A percentile compares a stretch with the other conserved stretches of the same genome.
Conservation (phyloP, 2,797 vertebrate species). For the Chaetophractus vellerosus region DNA sequence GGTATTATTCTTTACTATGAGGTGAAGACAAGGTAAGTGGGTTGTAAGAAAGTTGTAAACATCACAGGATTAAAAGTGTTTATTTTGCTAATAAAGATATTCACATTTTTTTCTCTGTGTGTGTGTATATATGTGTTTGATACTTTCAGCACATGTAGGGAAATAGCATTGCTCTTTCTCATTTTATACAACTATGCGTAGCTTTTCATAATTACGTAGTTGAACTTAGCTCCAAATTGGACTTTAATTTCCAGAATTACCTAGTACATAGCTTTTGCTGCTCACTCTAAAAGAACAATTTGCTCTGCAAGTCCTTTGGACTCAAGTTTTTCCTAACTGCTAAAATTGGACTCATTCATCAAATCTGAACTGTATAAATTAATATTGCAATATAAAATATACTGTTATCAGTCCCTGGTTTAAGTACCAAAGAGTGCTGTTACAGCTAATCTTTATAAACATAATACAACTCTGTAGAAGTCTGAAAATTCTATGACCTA, state of each 20-base stretch:
- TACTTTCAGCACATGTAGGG: not conserved
- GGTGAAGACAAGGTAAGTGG: not conserved
- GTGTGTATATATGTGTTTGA: not conserved
- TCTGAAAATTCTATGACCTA: not conserved
- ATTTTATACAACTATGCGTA: conserved; percentile 45
- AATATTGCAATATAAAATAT: not conserved
- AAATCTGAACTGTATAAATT: not conserved
- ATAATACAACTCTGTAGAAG: not conserved
- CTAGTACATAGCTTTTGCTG: not conserved
- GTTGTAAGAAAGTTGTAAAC: not conserved
- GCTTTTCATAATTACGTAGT: not conserved
- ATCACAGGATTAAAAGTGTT: not conserved
- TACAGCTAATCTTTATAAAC: not conserved
- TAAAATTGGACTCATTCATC: conserved; percentile 12
- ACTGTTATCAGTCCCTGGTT: not conserved
- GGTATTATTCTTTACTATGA: not conserved
- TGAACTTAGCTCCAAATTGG: conserved; percentile 41
- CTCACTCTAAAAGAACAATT: not conserved
- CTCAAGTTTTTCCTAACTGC: not conserved
- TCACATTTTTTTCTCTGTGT: not conserved
- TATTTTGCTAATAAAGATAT: not conserved
- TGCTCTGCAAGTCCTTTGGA: not conserved
- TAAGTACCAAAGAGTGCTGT: not conserved
- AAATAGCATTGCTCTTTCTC: not conserved
- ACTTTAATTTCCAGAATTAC: conserved; percentile 46